Evolutionary conservation across 2,113 vertebrate species (phyloP).

Genomic region (Onychostoma macrolepis): DNA sequence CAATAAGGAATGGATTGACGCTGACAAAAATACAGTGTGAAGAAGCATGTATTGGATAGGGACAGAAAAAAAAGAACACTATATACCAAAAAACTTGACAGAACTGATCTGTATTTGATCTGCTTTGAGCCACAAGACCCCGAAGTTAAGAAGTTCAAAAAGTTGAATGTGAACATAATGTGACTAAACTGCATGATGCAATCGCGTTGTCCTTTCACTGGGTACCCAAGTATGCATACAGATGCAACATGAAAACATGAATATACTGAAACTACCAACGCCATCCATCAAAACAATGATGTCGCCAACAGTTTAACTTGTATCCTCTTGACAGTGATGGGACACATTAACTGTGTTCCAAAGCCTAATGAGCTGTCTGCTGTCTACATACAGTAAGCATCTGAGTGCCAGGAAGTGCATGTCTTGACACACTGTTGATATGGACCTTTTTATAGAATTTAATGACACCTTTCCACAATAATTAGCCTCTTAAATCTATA

Average conservation of each 20-base stretch:
- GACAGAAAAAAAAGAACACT: conserved; percentile 45
- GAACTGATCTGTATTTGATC: not conserved
- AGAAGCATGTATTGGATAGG: conserved; percentile 32
- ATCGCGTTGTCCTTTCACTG: not conserved
- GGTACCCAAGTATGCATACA: not conserved
- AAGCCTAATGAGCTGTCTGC: not conserved
- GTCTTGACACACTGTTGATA: too few relatives aligned
- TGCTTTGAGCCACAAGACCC: conserved; percentile 14
- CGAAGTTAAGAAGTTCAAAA: conserved; percentile 21
- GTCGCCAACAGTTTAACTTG: not conserved
- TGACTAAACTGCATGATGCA: not conserved
- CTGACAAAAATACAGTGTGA: conserved; percentile 43
- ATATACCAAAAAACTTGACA: conserved; percentile 39
- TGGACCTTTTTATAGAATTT: too few relatives aligned
- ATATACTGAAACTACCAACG: not conserved
- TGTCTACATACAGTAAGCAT: not conserved
- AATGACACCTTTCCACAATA: too few relatives aligned
- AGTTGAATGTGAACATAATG: not conserved
- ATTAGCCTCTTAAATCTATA: too few relatives aligned
- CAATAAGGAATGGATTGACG: conserved; percentile 58
- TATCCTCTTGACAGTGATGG: too few relatives aligned
- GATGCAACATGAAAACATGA: not conserved
- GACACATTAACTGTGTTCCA: not conserved
- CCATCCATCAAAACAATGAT: not conserved
- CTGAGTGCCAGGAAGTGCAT: not conserved